Percentiles rank a stretch among this genome's conserved stretches.
These are phyloP conservation scores for Pseudomyrmex concolor DNA, from an alignment of 1,140 invertebrate species.

Conservation along the genomic window DNA sequence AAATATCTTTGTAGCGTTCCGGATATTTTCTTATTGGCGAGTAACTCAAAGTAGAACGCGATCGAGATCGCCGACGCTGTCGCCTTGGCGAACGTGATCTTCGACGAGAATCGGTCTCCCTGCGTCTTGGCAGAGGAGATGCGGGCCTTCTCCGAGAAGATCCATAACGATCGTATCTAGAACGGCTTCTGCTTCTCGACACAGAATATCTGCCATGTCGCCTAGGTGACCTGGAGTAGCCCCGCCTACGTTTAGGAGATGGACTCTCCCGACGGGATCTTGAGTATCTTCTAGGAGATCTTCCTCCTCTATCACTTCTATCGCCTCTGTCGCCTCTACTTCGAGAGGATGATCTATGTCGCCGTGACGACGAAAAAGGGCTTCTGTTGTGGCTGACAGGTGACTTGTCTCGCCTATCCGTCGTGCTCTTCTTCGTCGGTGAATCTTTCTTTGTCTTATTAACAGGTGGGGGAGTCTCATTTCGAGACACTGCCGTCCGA, in stretches of 20 bases:
- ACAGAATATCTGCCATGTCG: constrained; percentile 77
- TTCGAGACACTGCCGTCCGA: constrained; percentile 61
- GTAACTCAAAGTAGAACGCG: constrained; percentile 87
- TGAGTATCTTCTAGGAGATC: constrained; percentile 78
- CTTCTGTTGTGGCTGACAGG: constrained; percentile 65
- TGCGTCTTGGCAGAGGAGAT: constrained; percentile 58
- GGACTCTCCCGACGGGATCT: constrained; percentile 74
- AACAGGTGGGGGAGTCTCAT: constrained; percentile 66
- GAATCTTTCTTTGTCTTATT: constrained; percentile 72
- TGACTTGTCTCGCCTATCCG: constrained; percentile 68
- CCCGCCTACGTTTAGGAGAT: constrained; percentile 75
- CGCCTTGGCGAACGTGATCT: constrained; percentile 69
- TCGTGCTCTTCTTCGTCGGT: constrained; percentile 56
- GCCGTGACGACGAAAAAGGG: constrained; percentile 44
- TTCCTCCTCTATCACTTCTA: constrained; percentile 49
- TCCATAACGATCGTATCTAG: constrained; percentile 77
- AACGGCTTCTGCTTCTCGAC: constrained; percentile 78
- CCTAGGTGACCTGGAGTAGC: constrained; percentile 74
- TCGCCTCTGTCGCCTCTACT: constrained; percentile 56
- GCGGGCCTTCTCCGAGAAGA: constrained; percentile 64
- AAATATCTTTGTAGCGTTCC: constrained; percentile 87
- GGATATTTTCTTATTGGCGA: constrained; percentile 88
- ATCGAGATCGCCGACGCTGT: constrained; percentile 71
- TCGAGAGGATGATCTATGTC: constrained; percentile 72
- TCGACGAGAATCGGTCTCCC: constrained; percentile 61